Evolutionary conservation across 1,140 invertebrate genomes (phyloP).

Genomic region (Octopus sinensis): DNA sequence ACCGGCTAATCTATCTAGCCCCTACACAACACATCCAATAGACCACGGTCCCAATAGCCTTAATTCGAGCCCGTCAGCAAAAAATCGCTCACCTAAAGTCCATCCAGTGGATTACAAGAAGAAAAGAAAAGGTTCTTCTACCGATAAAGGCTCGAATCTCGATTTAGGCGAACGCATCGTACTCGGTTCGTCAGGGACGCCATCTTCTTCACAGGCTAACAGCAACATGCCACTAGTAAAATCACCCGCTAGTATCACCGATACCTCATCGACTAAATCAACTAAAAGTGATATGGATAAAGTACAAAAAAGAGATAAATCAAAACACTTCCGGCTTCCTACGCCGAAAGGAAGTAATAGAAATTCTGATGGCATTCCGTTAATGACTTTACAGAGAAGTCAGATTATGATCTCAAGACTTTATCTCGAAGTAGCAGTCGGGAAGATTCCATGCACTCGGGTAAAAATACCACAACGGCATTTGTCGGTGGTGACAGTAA

Average conservation of each 20-base stretch:
- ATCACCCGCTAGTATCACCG: neutral
- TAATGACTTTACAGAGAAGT: conserved; percentile 10
- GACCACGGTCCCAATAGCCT: conserved; percentile 38
- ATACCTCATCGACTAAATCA: conserved; percentile 10
- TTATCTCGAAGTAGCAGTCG: conserved; percentile 26
- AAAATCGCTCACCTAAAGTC: conserved; percentile 42
- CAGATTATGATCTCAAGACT: conserved; percentile 9
- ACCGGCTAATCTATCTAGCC: conserved; percentile 34
- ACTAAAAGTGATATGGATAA: neutral
- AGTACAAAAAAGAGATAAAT: conserved; percentile 5
- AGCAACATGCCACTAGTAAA: neutral
- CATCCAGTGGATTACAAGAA: conserved; percentile 32
- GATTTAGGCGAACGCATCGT: conserved; percentile 10
- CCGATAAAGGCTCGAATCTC: conserved; percentile 11
- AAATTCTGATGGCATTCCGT: neutral
- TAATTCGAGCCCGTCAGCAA: conserved; percentile 39
- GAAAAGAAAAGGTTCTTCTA: conserved; percentile 28
- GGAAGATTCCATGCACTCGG: conserved; percentile 23
- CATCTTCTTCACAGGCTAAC: conserved; percentile 11
- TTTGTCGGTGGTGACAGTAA: conserved; percentile 35
- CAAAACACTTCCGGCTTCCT: conserved; percentile 7
- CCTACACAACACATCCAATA: conserved; percentile 29
- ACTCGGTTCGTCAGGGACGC: conserved; percentile 19
- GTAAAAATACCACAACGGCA: conserved; percentile 38
- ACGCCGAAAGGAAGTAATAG: conserved; percentile 2